Evolutionary conservation across 2,888 invertebrate genomes (phyloP), one percentile per base, ranked within the genome.

Genomic region (Acronicta psi): DNA sequence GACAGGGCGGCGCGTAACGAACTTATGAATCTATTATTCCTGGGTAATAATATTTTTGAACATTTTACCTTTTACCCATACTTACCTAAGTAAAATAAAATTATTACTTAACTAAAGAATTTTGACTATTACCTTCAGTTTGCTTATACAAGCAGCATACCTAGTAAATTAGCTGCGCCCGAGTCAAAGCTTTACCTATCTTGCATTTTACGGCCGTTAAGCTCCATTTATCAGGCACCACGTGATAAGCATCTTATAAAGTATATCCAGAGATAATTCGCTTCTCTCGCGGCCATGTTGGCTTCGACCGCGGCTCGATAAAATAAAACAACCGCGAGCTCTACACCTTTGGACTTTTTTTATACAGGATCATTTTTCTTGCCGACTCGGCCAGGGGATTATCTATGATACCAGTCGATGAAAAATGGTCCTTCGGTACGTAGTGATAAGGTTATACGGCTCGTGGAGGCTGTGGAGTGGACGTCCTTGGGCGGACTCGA

Each of bases 401-500:
- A 89, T 84, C 79, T 77, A 73, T 63, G 62, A 64, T 69, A 17
- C 51, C 46, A 53, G 69, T 17, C 73, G 61, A 65, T 55, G 67
- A 56, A 91, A 82, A 82, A 66, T 85, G 55, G 67, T 50, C 60
- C 77, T 80, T 91, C 67, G 63, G n/a, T 2, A 17, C 64, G 46
- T 10, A 0, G 38, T 0, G 14, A 70, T 90, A 91, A 82, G 82
- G 88, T 87, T 67, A 76, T 64, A 59, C 72, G 60, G 60, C 59
- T 59, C 64, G 59, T 56, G 76, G 82, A 84, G 85, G 89, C 86
- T 87, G 84, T 75, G 71, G 84, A 93, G 89, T 92, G 92, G 93
- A 92, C 92, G 94, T 93, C 94, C 94, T 94, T 94, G 93, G 88
- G 92, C 91, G 93, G 93, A 94, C 93, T 90, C 92, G 94, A 94